Percentiles rank a stretch among this genome's conserved stretches.
phyloP scores from a whole-genome alignment of 1,140 invertebrate genomes.

The Zaprionus ghesquierei region DNA sequence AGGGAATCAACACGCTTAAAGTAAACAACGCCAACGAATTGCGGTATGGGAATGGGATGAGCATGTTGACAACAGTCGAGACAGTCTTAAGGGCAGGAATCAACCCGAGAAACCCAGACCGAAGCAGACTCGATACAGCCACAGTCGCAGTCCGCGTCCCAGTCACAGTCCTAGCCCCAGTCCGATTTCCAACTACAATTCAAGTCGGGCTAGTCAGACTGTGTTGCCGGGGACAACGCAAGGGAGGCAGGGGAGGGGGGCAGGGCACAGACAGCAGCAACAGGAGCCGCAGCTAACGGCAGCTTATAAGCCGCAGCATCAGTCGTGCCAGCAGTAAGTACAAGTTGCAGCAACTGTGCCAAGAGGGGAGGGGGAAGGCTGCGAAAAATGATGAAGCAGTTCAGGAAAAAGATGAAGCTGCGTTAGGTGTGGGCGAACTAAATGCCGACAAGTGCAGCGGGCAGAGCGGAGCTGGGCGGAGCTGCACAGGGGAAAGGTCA shows the following conservation, averaged over 20 bases:
- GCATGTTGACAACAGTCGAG: constrained; percentile 75
- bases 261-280: constrained; percentile 38
- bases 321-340: constrained; percentile 26
- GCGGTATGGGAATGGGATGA: constrained; percentile 31
- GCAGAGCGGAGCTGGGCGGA: background rate
- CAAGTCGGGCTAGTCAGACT: constrained; percentile 1
- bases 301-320: constrained; percentile 52
- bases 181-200: background rate
- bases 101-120: constrained; percentile 16
- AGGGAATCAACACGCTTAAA: constrained; percentile 79
- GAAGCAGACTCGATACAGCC: background rate
- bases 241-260: constrained; percentile 30
- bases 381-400: constrained; percentile 69
- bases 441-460: constrained; percentile 57
- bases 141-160: background rate
- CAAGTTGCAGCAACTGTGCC: constrained; percentile 9
- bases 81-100: constrained; percentile 63
- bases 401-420: constrained; percentile 73
- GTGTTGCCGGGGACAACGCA: background rate
- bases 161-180: background rate
- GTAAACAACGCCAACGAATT: constrained; percentile 70
- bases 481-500: constrained; percentile 6
- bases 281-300: constrained; percentile 24
- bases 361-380: constrained; percentile 13
- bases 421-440: constrained; percentile 63